Evolutionary conservation across 2,888 invertebrate genomes (phyloP), one percentile per base, ranked within the genome.

Genomic region (Megalurothrips usitatus): DNA sequence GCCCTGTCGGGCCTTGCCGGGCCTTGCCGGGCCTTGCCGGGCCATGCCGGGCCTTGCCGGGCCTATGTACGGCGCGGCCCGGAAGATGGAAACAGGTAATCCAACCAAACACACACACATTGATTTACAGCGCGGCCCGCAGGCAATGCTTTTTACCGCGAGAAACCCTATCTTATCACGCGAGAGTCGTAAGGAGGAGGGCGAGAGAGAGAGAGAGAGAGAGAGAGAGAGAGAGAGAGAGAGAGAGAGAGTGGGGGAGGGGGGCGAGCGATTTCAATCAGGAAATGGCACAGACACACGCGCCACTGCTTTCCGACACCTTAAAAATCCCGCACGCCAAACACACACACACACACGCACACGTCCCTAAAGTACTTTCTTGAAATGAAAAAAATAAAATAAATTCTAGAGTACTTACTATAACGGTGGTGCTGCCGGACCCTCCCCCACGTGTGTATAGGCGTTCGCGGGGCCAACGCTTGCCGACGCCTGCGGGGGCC

Each of bases 81-180:
- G 34, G 34, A 6, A 43, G 34, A 43, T 43, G 34, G 34, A 43
- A 43, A 43, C 34, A 43, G 34, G 34, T 43, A 43, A 43, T 43
- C 34, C 34, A 43, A 6, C 34, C 34, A 43, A 43, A n/a, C n/a
- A n/a, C 58, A 1, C 58, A 4, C 58, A 58, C 58, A 68, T 68
- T 68, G 68, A 68, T 68, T 68, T 68, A 68, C 68, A 68, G 23
- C 68, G 19, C n/a, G 34, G 34, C 34, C 34, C n/a, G 52, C 14
- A 58, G 58, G 58, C 34, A 43, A 43, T 43, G 34, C 34, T 43
- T 43, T 43, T 43, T 43, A 43, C 34, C 34, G 34, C 34, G 6
- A 58, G 58, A 58, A 43, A 68, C 68, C 23, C 68, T 68, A 68
- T 68, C 68, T 68, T 68, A 68, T 68, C 68, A 68, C 68, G 68